phyloP scores from a whole-genome alignment of 2,888 invertebrate genomes.

The Tetrapedia diversipes region DNA sequence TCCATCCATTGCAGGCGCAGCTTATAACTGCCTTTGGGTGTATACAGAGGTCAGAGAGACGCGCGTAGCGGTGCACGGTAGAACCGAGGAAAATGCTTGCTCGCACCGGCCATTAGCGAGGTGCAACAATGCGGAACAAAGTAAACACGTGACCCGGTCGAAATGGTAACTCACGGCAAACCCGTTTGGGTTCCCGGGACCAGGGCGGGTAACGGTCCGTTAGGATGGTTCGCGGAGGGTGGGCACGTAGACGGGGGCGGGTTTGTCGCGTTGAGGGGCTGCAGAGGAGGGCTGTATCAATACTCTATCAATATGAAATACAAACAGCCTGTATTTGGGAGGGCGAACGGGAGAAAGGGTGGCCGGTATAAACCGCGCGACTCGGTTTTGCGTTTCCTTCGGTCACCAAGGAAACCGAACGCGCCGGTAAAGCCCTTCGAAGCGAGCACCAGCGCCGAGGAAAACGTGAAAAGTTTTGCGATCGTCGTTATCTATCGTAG shows the following conservation, averaged over 20 bases:
- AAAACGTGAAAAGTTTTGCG: conserved; percentile 67
- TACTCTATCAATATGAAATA: conserved; percentile 83
- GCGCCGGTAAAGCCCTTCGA: conserved; percentile 56
- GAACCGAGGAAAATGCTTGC: conserved; percentile 69
- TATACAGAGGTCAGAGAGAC: background rate
- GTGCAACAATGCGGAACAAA: conserved; percentile 79
- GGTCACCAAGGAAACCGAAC: conserved; percentile 81
- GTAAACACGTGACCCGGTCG: conserved; percentile 76
- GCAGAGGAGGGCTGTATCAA: conserved; percentile 76
- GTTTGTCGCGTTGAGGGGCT: conserved; percentile 45
- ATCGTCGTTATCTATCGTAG: no score
- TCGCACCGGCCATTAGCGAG: conserved; percentile 75
- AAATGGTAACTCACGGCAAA: conserved; percentile 69
- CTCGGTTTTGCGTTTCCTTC: conserved; percentile 72
- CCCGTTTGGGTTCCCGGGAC: conserved; percentile 59
- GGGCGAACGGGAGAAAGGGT: conserved; percentile 34
- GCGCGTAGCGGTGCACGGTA: conserved; percentile 12
- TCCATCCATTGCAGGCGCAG: conserved; percentile 13
- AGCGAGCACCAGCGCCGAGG: conserved; percentile 43
- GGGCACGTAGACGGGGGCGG: conserved; percentile 23
- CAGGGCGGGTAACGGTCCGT: conserved; percentile 49
- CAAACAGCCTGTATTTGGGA: conserved; percentile 76
- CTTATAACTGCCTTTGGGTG: conserved; percentile 31
- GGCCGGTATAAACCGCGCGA: conserved; percentile 56
- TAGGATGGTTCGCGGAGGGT: conserved; percentile 54